Evolutionary conservation across 2,113 vertebrate genomes (phyloP).

Genomic region (Aegotheles bennettii): DNA sequence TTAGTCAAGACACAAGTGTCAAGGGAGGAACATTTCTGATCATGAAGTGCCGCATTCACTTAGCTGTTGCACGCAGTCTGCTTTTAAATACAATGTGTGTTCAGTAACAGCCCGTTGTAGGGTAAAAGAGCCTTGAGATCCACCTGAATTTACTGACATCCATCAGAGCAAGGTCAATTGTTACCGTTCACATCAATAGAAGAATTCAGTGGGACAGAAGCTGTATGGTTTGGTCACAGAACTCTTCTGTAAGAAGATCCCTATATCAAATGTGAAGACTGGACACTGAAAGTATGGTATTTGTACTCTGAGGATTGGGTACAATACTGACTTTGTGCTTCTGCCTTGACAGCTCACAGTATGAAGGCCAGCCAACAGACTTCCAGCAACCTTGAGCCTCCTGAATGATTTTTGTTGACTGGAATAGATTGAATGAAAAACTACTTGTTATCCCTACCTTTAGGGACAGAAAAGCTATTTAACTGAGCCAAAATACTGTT

Average conservation of each 20-base stretch:
- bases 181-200: fast-evolving
- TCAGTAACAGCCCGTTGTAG: neutral
- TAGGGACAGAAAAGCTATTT: neutral
- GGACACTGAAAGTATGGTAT: neutral
- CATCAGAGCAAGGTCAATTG: neutral
- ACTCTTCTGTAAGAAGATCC: neutral
- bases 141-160: neutral
- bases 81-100: neutral
- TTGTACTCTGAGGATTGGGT: neutral
- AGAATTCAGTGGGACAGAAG: neutral
- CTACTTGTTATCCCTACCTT: neutral
- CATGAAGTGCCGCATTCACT: neutral
- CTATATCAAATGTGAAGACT: neutral
- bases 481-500: slow-evolving; percentile 37
- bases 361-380: neutral
- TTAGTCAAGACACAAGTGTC: neutral
- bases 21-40: neutral
- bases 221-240: neutral
- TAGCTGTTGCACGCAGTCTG: neutral
- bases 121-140: neutral
- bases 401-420: neutral
- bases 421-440: neutral
- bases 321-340: neutral
- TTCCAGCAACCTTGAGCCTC: neutral
- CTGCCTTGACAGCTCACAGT: neutral